phyloP scores from a whole-genome alignment of 2,113 vertebrate genomes.

The Dipodomys ordii region DNA sequence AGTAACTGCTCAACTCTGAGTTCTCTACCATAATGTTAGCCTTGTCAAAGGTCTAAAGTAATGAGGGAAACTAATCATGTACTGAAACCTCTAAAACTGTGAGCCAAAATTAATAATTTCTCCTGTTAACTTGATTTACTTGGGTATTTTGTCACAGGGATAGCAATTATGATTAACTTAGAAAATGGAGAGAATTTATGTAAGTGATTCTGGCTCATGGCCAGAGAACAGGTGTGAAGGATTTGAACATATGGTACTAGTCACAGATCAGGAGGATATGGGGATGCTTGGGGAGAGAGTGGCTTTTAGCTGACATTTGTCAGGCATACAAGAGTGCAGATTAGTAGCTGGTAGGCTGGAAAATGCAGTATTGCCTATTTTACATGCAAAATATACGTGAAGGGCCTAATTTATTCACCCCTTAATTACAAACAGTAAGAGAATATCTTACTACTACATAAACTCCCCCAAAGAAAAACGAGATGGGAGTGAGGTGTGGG shows the following conservation, averaged over 20 bases:
- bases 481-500: not conserved
- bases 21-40: too few species aligned
- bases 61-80: too few species aligned
- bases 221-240: not conserved
- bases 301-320: not conserved
- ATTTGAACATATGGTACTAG: not conserved
- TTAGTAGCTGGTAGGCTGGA: not conserved
- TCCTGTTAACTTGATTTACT: too few species aligned
- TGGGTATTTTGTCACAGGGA: not conserved
- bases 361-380: not conserved
- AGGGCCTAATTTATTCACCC: not conserved
- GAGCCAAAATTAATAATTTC: too few species aligned
- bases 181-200: not conserved
- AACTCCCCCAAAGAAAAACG: not conserved
- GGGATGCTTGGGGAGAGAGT: not conserved
- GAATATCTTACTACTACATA: not conserved
- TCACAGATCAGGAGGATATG: not conserved
- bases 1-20: too few species aligned
- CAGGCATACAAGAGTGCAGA: not conserved
- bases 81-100: too few species aligned
- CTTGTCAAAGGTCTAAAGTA: too few species aligned
- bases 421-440: not conserved
- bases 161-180: not conserved
- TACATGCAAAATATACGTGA: not conserved
- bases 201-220: slow-evolving; percentile 19